These are phyloP conservation scores for Syngnathus rostellatus DNA, from an alignment of 2,797 vertebrate species.

Conservation along the genomic window DNA sequence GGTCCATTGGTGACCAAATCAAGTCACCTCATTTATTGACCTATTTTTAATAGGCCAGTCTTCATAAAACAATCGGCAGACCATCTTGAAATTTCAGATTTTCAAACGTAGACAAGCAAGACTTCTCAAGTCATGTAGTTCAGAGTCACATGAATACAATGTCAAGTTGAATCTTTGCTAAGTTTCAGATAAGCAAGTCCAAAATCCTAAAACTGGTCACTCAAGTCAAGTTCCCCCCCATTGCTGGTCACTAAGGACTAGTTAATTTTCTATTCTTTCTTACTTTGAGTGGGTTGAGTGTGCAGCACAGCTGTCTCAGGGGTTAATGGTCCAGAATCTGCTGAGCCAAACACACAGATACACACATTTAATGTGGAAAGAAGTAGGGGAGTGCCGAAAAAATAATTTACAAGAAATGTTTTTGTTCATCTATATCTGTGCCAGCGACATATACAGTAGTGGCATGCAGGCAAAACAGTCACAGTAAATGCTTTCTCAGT, in stretches of 20 bases:
- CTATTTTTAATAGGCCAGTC: not conserved
- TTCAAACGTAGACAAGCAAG: not conserved
- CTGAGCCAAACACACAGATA: not conserved
- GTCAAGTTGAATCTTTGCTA: not conserved
- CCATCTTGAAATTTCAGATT: not conserved
- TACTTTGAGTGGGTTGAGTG: not conserved
- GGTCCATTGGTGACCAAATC: not conserved
- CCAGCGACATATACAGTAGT: too few relatives aligned
- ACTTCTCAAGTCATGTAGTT: not conserved
- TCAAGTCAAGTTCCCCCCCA: not conserved
- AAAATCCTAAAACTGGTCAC: not conserved
- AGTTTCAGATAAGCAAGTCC: not conserved
- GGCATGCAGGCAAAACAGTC: too few relatives aligned
- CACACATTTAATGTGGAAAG: not conserved
- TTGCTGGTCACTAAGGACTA: not conserved
- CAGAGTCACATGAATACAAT: not conserved
- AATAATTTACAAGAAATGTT: not conserved
- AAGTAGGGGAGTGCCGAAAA: not conserved
- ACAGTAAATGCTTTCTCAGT: not conserved
- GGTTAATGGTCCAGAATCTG: slow-evolving; percentile 4
- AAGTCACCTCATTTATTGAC: not conserved
- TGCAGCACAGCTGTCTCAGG: not conserved
- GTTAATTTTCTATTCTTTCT: not conserved
- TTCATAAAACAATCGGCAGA: not conserved
- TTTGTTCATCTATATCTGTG: too few relatives aligned